Percentiles rank a stretch among this genome's conserved stretches.
These are phyloP conservation scores for Axea sp. DNA, from an alignment of 2,888 invertebrate genomes.

Conservation along the genomic window DNA sequence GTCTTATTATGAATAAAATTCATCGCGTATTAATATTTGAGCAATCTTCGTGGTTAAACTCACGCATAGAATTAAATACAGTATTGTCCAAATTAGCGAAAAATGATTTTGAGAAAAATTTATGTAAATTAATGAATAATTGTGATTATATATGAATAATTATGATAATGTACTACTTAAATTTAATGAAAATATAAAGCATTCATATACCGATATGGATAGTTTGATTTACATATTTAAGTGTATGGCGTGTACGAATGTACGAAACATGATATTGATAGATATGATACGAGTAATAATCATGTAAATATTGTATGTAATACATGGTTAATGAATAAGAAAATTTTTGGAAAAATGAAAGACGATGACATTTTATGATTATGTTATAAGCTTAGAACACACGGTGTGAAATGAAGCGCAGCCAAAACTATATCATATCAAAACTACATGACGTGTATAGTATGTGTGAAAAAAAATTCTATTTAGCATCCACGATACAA, in stretches of 20 bases:
- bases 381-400: neutral
- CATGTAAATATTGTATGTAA: slow-evolving; percentile 8
- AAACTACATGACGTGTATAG: slow-evolving; percentile 15
- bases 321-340: slow-evolving; percentile 2
- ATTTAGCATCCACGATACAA: neutral
- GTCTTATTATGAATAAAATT: no score
- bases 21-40: no score
- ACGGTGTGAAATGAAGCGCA: neutral
- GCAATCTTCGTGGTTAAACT: no score
- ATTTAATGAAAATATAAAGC: slow-evolving; percentile 42
- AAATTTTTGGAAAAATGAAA: slow-evolving; percentile 8
- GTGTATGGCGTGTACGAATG: slow-evolving; percentile 72
- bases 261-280: slow-evolving; percentile 60
- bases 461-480: slow-evolving; percentile 3
- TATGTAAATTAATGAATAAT: neutral
- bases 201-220: slow-evolving; percentile 71
- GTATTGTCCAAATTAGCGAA: no score
- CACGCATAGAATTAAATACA: no score
- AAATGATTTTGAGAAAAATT: no score
- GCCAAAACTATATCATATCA: slow-evolving; percentile 4
- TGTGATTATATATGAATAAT: slow-evolving; percentile 18
- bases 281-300: slow-evolving; percentile 70
- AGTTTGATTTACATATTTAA: slow-evolving; percentile 66
- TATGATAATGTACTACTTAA: neutral
- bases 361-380: slow-evolving; percentile 51